Evolutionary conservation across 2,113 vertebrate species (phyloP), one percentile per base, ranked within the genome.

Genomic region (Candoia aspera): DNA sequence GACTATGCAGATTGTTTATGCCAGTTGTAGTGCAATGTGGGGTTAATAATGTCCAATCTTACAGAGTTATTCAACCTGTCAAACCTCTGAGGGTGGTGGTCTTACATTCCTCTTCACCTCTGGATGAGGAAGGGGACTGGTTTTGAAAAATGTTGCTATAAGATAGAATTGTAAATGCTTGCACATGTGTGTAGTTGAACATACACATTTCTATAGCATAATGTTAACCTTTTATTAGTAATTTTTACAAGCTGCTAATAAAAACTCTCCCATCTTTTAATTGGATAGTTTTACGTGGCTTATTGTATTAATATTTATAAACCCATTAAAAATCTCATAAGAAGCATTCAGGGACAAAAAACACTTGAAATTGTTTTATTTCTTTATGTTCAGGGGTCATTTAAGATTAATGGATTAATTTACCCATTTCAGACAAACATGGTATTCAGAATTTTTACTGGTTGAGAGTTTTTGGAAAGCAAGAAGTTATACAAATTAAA

Each of bases 381-480:
- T 58, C 95, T 91, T 2, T 92, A 4, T 90, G 93, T 91, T 6
- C 21, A 90, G 84, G 26, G 0, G 21, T 64, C 91, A 19, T 49
- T 86, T 37, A 90, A 57, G 91, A 93, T 95, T 96, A 95, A 79
- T 17, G 88, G 33, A 95, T 94, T 92, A 95, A 57, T 0, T 11
- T 91, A 93, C 57, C 17, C 73, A 4, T 58, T 17, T 92, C 11
- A 3, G 46, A 26, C 49, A 49, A 1, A 26, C 8, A 90, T 37
- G 2, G 24, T 8, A 92, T 0, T 13, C 93, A 89, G 59, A 92
- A 57, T 54, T 90, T 92, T 89, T n/a, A 23, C 42, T 79, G n/a
- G 15, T 29, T 91, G 26, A 3, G 13, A 42, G 4, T 59, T 88
- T 53, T 87, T 84, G 15, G 29, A 92, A 92, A 83, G 93, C 0